phyloP scores from a whole-genome alignment of 2,113 vertebrate genomes.

The Mustela lutreola region DNA sequence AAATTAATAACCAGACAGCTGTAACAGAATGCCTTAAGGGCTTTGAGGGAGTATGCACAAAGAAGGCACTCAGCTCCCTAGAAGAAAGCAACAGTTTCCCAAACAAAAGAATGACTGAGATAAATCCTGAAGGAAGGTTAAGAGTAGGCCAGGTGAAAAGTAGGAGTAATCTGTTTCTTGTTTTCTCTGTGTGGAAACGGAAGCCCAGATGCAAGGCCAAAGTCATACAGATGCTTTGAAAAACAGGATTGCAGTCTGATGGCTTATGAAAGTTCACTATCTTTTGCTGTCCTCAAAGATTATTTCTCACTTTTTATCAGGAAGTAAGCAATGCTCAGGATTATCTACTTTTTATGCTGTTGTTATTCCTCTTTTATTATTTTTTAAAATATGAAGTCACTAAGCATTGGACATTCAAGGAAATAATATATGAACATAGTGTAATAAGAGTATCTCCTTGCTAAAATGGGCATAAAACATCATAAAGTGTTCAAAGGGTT shows the following conservation, averaged over 20 bases:
- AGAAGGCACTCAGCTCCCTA: not conserved
- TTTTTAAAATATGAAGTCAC: not conserved
- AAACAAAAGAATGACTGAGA: not conserved
- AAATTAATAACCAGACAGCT: not conserved
- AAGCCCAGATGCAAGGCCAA: not conserved
- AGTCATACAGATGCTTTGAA: not conserved
- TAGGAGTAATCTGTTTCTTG: not conserved
- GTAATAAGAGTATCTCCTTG: not conserved
- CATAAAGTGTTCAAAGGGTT: conserved; percentile 60
- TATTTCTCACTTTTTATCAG: not conserved
- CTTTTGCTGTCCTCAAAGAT: not conserved
- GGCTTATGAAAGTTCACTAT: not conserved
- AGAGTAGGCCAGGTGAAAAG: not conserved
- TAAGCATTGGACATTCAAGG: not conserved
- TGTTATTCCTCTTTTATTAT: not conserved
- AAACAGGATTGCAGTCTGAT: not conserved
- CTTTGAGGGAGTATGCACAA: not conserved
- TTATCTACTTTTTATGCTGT: not conserved
- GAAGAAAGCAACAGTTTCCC: not conserved
- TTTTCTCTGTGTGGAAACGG: not conserved
- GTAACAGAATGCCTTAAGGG: rapidly evolving
- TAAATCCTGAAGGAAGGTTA: not conserved
- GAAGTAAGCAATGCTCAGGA: not conserved
- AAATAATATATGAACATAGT: not conserved
- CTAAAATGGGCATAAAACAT: not conserved